Evolutionary conservation across 2,888 invertebrate genomes (phyloP).

Genomic region (Ametastegia equiseti): DNA sequence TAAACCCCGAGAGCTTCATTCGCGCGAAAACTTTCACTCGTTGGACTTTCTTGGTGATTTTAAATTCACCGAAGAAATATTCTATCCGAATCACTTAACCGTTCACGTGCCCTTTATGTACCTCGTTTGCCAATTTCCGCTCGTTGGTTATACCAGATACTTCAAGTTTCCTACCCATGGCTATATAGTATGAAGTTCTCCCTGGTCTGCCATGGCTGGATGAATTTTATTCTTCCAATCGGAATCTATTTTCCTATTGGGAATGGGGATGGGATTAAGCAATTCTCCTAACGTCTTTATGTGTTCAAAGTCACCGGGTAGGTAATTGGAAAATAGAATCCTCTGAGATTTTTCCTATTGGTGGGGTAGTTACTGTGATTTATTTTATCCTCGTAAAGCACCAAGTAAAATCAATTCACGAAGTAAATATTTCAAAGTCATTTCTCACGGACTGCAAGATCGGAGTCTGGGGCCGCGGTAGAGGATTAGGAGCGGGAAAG

Average conservation of each 20-base stretch:
- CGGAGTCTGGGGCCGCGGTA: background rate
- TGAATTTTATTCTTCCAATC: background rate
- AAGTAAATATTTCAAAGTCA: background rate
- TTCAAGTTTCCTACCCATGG: background rate
- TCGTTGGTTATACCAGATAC: background rate
- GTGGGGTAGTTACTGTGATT: background rate
- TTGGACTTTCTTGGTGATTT: background rate
- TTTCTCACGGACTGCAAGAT: background rate
- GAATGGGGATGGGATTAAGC: background rate
- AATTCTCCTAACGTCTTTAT: background rate
- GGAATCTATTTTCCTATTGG: background rate
- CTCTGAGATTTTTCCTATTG: background rate
- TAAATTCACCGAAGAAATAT: background rate
- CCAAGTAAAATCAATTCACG: no score
- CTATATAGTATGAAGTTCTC: background rate
- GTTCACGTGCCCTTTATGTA: background rate
- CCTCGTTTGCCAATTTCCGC: constrained; percentile 16
- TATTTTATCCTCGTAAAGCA: no score
- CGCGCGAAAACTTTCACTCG: background rate
- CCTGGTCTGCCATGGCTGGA: background rate
- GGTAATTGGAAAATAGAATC: background rate
- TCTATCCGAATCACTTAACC: background rate
- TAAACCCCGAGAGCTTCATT: background rate
- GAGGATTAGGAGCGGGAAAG: constrained; percentile 1
- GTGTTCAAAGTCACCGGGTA: background rate